These are phyloP conservation scores for Melanitta fusca DNA, from an alignment of 2,797 vertebrate species.

Conservation along the genomic window DNA sequence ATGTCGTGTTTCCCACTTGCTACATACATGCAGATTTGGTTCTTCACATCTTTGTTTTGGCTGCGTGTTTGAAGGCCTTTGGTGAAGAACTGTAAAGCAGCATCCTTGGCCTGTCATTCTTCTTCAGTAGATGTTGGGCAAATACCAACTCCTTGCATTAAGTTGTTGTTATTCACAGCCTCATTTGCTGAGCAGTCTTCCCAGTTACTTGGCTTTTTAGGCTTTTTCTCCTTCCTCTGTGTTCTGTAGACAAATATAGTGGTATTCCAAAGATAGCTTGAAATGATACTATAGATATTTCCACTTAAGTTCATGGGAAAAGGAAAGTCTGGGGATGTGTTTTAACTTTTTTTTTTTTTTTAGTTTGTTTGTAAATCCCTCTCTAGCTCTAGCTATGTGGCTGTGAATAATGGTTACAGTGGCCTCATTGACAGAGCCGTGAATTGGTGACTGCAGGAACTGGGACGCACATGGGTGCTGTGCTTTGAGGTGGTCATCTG, in stretches of 20 bases:
- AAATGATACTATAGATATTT: neutral
- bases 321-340: neutral
- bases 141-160: neutral
- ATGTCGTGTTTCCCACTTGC: neutral
- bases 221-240: neutral
- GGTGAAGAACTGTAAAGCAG: neutral
- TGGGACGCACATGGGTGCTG: fast-evolving
- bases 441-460: neutral
- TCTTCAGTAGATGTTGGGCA: neutral
- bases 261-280: conserved; percentile 27
- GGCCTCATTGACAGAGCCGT: neutral
- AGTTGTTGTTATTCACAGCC: neutral
- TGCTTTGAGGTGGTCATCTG: neutral
- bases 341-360: neutral
- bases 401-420: neutral
- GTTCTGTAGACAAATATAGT: conserved; percentile 18
- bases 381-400: neutral
- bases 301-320: conserved; percentile 23
- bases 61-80: neutral
- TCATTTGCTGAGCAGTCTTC: neutral
- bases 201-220: neutral
- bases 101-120: neutral
- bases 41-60: neutral
- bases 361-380: neutral
- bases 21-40: neutral